Conservation (phyloP, 2,797 vertebrate species). For the Gymnodraco acuticeps region DNA sequence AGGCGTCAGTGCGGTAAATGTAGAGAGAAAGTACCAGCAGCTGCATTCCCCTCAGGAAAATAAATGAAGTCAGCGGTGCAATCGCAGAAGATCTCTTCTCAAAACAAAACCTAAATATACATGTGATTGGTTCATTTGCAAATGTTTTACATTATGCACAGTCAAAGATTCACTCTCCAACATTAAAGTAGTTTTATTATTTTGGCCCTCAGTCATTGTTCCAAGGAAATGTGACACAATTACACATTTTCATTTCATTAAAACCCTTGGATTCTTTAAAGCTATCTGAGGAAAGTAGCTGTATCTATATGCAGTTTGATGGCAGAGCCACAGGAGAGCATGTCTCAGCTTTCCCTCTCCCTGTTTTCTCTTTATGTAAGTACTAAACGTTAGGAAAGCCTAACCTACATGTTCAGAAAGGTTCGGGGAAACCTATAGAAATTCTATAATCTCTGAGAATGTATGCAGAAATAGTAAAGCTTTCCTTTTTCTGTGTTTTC, state of each 20-base stretch:
- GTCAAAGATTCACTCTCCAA: not conserved
- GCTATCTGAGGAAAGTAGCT: not conserved
- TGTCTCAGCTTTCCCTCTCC: conserved; percentile 8
- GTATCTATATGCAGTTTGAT: not conserved
- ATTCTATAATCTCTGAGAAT: conserved; percentile 7
- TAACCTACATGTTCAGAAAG: conserved; percentile 14
- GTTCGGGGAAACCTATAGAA: conserved; percentile 12
- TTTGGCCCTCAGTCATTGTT: not conserved
- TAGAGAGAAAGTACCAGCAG: not conserved
- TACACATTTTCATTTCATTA: not conserved
- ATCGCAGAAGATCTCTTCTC: conserved; percentile 1
- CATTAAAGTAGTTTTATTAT: not conserved
- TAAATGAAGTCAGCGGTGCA: conserved; percentile 1
- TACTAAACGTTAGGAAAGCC: not conserved
- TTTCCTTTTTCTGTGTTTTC: conserved; percentile 40
- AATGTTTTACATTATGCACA: not conserved
- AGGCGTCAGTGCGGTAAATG: not conserved
- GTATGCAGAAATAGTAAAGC: conserved; percentile 8
- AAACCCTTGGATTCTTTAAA: conserved; percentile 16
- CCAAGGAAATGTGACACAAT: not conserved
- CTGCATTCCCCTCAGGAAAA: conserved; percentile 24
- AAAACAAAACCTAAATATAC: not conserved
- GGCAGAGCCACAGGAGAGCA: conserved; percentile 6
- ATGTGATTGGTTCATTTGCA: not conserved
- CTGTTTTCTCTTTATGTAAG: not conserved